Evolutionary conservation across 2,888 invertebrate species (phyloP).

Genomic region (Ormyrus rosae): DNA sequence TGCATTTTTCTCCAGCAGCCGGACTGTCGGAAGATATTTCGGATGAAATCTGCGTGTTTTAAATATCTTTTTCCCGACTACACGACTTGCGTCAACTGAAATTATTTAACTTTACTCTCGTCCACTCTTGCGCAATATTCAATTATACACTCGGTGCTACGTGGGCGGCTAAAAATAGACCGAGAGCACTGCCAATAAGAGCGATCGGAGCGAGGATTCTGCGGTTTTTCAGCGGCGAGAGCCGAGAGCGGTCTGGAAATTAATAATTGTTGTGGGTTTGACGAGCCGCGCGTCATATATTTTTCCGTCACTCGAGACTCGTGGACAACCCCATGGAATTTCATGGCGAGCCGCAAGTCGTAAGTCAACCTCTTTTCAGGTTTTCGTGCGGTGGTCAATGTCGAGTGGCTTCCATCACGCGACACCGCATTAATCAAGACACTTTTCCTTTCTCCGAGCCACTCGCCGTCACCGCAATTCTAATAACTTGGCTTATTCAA

Average conservation of each 20-base stretch:
- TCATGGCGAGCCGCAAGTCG: slow-evolving; percentile 60
- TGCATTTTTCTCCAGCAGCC: background rate
- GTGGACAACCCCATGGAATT: slow-evolving; percentile 58
- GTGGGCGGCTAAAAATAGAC: too few relatives aligned
- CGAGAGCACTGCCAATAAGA: too few relatives aligned
- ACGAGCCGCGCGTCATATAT: slow-evolving; percentile 17
- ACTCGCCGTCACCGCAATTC: too few relatives aligned
- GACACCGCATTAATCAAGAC: slow-evolving; percentile 64
- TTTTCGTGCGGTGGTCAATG: slow-evolving; percentile 57
- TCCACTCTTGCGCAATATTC: too few relatives aligned
- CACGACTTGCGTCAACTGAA: too few relatives aligned
- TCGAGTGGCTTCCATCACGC: slow-evolving; percentile 60
- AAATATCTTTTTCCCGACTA: too few relatives aligned
- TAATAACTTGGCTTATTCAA: too few relatives aligned
- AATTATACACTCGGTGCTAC: too few relatives aligned
- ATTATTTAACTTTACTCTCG: too few relatives aligned
- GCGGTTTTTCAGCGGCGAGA: background rate
- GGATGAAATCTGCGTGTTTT: too few relatives aligned
- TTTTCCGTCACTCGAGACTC: slow-evolving; percentile 41
- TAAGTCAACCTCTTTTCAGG: slow-evolving; percentile 60
- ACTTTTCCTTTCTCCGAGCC: slow-evolving; percentile 47
- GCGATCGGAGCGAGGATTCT: background rate
- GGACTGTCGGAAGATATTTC: too few relatives aligned
- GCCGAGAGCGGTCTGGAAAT: slow-evolving; percentile 2
- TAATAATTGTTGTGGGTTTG: slow-evolving; percentile 34